Conservation (phyloP, 2,888 invertebrate genomes). For the Lamellibrachia columna region DNA sequence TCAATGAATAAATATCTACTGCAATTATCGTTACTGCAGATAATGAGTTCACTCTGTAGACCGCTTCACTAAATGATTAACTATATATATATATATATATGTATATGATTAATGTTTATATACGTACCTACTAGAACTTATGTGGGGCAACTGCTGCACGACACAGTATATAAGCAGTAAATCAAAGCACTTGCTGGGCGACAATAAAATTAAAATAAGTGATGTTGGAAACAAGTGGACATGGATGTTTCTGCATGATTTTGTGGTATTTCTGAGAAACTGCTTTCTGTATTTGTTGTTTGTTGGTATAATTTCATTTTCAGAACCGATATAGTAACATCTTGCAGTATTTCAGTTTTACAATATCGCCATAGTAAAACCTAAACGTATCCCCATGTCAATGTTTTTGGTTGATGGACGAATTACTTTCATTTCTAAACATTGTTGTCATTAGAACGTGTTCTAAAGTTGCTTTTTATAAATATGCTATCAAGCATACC, state of each 20-base stretch:
- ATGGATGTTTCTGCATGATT: background rate
- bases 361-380: background rate
- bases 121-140: background rate
- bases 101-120: background rate
- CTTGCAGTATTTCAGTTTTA: slow-evolving; percentile 6
- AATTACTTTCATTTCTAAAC: background rate
- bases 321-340: background rate
- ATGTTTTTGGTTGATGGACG: background rate
- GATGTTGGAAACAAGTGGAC: background rate
- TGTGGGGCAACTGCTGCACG: background rate
- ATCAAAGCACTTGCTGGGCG: background rate
- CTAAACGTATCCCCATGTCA: background rate
- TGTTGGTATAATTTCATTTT: background rate
- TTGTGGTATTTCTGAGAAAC: background rate
- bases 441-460: background rate
- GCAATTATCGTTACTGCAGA: background rate
- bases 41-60: background rate
- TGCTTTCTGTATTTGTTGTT: background rate
- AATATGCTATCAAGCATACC: background rate
- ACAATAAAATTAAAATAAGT: slow-evolving; percentile 8
- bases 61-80: background rate
- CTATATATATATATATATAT: background rate
- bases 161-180: background rate
- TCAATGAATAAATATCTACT: background rate
- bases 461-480: background rate